Percentiles rank a stretch among this genome's conserved stretches.
Evolutionary conservation across 2,113 vertebrate species (phyloP).

Genomic region (Hystrix cristata): DNA sequence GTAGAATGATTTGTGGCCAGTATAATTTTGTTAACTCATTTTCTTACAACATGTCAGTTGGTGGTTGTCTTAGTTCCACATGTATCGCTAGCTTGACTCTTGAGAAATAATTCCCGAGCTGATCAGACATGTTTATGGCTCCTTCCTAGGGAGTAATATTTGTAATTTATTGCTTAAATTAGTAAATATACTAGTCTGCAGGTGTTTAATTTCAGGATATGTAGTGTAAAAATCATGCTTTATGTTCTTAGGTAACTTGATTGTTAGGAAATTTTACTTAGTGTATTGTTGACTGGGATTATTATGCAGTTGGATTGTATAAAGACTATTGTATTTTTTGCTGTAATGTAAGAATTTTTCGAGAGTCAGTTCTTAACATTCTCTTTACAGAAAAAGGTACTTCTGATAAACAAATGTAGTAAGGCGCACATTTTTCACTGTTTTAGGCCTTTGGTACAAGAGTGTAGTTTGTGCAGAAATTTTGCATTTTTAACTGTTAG

Average conservation of each 20-base stretch:
- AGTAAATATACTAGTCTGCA: slow-evolving; percentile 62
- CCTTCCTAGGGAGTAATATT: slow-evolving; percentile 71
- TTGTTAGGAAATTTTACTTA: slow-evolving; percentile 76
- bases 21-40: slow-evolving; percentile 54
- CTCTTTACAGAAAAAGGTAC: slow-evolving; percentile 76
- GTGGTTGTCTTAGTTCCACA: slow-evolving; percentile 52
- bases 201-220: slow-evolving; percentile 71
- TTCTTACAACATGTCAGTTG: slow-evolving; percentile 50
- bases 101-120: slow-evolving; percentile 77
- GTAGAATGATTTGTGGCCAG: slow-evolving; percentile 65
- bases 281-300: slow-evolving; percentile 66
- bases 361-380: slow-evolving; percentile 75
- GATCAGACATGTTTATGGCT: slow-evolving; percentile 72
- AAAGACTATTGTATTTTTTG: slow-evolving; percentile 70
- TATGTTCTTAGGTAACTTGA: slow-evolving; percentile 75
- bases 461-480: slow-evolving; percentile 72
- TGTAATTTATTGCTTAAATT: slow-evolving; percentile 80
- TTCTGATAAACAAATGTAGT: slow-evolving; percentile 68
- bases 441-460: slow-evolving; percentile 46
- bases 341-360: slow-evolving; percentile 69
- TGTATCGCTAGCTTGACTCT: slow-evolving; percentile 70
- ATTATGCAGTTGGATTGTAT: slow-evolving; percentile 73
- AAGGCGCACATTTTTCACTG: slow-evolving; percentile 49
- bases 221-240: slow-evolving; percentile 73
- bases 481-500: slow-evolving; percentile 81